These are phyloP conservation scores for Siphonodentalium dalli DNA, from an alignment of 2,888 invertebrate species.

Conservation along the genomic window DNA sequence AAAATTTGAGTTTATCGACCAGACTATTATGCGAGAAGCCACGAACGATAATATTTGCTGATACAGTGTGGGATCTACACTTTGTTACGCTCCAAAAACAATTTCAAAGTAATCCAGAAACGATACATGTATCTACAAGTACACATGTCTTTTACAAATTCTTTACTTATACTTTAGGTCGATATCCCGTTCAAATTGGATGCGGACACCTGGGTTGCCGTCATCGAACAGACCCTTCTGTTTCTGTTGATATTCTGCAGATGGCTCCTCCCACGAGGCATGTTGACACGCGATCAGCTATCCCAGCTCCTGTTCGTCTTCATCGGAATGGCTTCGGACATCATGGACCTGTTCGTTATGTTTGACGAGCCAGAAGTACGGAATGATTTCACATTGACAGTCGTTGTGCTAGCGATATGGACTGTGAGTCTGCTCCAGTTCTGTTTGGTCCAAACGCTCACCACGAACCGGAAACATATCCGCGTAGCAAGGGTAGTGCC, in stretches of 20 bases:
- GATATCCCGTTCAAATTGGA: too few relatives aligned
- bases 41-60: too few relatives aligned
- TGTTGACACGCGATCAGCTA: conserved; percentile 14
- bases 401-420: conserved; percentile 13
- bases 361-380: conserved; percentile 8
- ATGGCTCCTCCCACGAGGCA: conserved; percentile 17
- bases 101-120: too few relatives aligned
- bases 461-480: too few relatives aligned
- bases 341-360: conserved; percentile 17
- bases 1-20: too few relatives aligned
- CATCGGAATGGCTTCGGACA: conserved; percentile 19
- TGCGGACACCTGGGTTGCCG: conserved; percentile 9
- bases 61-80: too few relatives aligned
- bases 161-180: too few relatives aligned
- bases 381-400: neutral
- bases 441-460: conserved; percentile 11
- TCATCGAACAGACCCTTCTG: conserved; percentile 17
- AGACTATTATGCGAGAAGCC: too few relatives aligned
- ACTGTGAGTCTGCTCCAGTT: conserved; percentile 21
- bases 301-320: conserved; percentile 14
- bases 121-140: too few relatives aligned
- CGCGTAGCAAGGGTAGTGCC: too few relatives aligned
- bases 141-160: too few relatives aligned
- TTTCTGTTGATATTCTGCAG: conserved; percentile 16
- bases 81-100: too few relatives aligned